Evolutionary conservation across 2,797 vertebrate genomes (phyloP).

Genomic region (Fringilla coelebs): DNA sequence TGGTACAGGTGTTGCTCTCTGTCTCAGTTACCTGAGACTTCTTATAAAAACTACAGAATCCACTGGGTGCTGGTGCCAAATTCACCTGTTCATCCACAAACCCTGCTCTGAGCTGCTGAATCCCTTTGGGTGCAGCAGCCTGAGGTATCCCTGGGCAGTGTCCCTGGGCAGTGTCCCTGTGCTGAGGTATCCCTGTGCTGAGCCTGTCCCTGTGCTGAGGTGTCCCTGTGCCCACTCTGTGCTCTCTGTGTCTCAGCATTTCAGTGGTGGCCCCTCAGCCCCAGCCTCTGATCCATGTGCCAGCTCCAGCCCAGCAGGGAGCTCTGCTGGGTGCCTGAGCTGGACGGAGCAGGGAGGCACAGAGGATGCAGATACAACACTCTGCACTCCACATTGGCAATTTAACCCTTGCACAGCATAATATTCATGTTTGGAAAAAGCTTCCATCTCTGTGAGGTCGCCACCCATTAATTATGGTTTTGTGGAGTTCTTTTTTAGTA

Average conservation of each 20-base stretch:
- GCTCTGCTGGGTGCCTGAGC: neutral
- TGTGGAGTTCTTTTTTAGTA: neutral
- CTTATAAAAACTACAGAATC: neutral
- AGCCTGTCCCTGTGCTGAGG: too few relatives aligned
- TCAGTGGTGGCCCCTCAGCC: neutral
- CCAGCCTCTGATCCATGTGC: neutral
- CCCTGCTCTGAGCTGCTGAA: neutral
- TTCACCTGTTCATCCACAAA: neutral
- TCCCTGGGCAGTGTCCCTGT: too few relatives aligned
- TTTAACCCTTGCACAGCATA: neutral
- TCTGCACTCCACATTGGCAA: neutral
- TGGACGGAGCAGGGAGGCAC: neutral
- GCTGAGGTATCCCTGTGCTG: too few relatives aligned
- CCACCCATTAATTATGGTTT: neutral
- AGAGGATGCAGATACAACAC: neutral
- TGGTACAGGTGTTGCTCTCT: neutral
- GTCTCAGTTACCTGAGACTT: neutral
- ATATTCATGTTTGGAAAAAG: neutral
- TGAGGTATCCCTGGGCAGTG: neutral
- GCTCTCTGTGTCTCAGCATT: neutral
- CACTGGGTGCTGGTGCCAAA: neutral
- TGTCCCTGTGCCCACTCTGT: neutral
- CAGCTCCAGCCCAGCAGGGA: neutral
- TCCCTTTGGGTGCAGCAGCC: neutral
- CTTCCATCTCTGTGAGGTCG: neutral